Evolutionary conservation across 2,113 vertebrate species (phyloP), one percentile per base, ranked within the genome.

Genomic region (Elephas maximus): DNA sequence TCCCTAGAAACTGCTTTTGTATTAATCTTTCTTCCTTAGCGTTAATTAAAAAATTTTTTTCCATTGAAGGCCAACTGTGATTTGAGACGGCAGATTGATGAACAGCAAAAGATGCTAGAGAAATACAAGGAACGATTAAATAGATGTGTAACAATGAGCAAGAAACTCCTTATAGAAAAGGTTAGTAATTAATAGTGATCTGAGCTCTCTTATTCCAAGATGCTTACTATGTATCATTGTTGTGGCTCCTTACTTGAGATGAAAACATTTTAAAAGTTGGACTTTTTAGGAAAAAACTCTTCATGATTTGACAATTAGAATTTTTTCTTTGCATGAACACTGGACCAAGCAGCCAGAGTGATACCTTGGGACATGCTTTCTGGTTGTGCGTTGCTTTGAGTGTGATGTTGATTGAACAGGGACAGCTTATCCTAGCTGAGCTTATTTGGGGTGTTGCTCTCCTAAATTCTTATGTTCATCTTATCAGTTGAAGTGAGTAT

Each of bases 131-230:
- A 99, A 98, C 99, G 99, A 91, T 99, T 99, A 97, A 99, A 99
- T 98, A 99, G 99, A 98, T 99, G 99, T 98, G 99, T 99, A 97
- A 99, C 99, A 0, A 99, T 99, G 99, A 99, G 99, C 98, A 99
- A 99, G 99, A 99, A 99, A 98, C 99, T 99, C 96, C 99, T 99
- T 80, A 99, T 99, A 98, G 99, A 99, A 98, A 99, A 99, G 99
- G 99, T 99, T 95, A 96, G 98, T 97, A 48, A 41, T 51, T n/a
- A 8, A 57, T 23, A 74, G 33, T 80, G 28, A 53, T 6, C 37
- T 80, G 26, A 71, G 7, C 33, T 76, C 33, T 78, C 14, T 60
- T 60, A 18, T 91, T 20, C 53, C 33, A 21, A 18, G 41, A 17
- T 84, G 41, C 60, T 94, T 63, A 63, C 17, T 85, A 28, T 78